These are phyloP conservation scores for Rosalia funebris DNA, from an alignment of 2,888 invertebrate genomes.

Conservation along the genomic window DNA sequence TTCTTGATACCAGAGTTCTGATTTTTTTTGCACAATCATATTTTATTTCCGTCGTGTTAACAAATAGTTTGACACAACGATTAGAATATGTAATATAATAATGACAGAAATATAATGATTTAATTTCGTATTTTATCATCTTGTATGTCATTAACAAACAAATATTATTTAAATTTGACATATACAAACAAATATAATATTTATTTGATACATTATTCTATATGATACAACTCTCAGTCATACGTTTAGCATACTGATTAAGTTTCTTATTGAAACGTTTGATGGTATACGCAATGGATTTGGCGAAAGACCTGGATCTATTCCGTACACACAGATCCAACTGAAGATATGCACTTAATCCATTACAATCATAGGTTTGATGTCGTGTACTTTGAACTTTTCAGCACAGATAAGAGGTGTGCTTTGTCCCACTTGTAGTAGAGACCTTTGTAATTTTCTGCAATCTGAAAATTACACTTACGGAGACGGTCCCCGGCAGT, in stretches of 20 bases:
- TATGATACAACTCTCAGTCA: too few relatives aligned
- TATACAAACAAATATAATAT: not conserved
- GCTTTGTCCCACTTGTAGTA: conserved; percentile 45
- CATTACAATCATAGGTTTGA: conserved; percentile 52
- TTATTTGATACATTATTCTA: too few relatives aligned
- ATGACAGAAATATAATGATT: too few relatives aligned
- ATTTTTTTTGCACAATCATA: too few relatives aligned
- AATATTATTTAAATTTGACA: not conserved
- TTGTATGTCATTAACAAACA: too few relatives aligned
- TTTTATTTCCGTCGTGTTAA: too few relatives aligned
- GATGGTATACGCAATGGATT: conserved; percentile 44
- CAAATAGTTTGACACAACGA: too few relatives aligned
- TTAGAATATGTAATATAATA: too few relatives aligned
- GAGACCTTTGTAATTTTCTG: conserved; percentile 43
- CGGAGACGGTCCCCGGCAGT: conserved; percentile 12
- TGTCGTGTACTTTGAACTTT: conserved; percentile 48
- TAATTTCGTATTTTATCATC: too few relatives aligned
- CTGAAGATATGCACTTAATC: conserved; percentile 52
- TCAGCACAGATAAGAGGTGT: conserved; percentile 45
- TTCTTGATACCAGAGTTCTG: too few relatives aligned
- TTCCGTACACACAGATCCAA: conserved; percentile 43
- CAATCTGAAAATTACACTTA: conserved; percentile 47
- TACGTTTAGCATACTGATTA: conserved; percentile 43
- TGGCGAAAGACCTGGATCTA: conserved; percentile 40
- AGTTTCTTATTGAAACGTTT: conserved; percentile 38